Evolutionary conservation across 2,888 invertebrate genomes (phyloP).

Genomic region (Sesia apiformis): DNA sequence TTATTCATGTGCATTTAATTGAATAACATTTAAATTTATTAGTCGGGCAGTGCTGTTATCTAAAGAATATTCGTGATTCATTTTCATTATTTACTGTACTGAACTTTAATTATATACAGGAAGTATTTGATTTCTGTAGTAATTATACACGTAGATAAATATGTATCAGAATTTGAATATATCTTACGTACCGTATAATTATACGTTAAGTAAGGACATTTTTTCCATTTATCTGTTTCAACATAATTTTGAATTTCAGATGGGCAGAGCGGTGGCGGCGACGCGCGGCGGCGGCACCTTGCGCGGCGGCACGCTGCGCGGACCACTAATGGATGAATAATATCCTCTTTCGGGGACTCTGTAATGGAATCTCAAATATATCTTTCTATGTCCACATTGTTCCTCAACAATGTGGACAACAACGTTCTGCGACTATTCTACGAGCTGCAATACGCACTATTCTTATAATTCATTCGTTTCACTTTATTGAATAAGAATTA

Average conservation of each 20-base stretch:
- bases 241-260: conserved; percentile 48
- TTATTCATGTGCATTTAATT: conserved; percentile 68
- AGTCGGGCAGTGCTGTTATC: conserved; percentile 21
- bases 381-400: conserved; percentile 29
- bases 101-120: too few relatives aligned
- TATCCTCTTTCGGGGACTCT: conserved; percentile 21
- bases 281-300: too few relatives aligned
- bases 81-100: too few relatives aligned
- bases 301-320: conserved; percentile 1
- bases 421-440: too few relatives aligned
- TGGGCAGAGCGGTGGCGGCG: conserved; percentile 22
- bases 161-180: too few relatives aligned
- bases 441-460: too few relatives aligned
- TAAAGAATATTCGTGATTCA: conserved; percentile 12
- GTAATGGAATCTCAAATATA: conserved; percentile 44
- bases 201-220: conserved; percentile 30
- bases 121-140: too few relatives aligned
- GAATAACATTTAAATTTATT: conserved; percentile 68
- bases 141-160: too few relatives aligned
- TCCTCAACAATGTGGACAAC: too few relatives aligned
- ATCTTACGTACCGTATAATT: too few relatives aligned
- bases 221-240: conserved; percentile 50
- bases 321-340: conserved; percentile 52
- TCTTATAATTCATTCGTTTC: too few relatives aligned
- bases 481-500: too few relatives aligned